Base-by-base conservation (phyloP, 2,888 invertebrate genomes). In the Nineta flava region DNA sequence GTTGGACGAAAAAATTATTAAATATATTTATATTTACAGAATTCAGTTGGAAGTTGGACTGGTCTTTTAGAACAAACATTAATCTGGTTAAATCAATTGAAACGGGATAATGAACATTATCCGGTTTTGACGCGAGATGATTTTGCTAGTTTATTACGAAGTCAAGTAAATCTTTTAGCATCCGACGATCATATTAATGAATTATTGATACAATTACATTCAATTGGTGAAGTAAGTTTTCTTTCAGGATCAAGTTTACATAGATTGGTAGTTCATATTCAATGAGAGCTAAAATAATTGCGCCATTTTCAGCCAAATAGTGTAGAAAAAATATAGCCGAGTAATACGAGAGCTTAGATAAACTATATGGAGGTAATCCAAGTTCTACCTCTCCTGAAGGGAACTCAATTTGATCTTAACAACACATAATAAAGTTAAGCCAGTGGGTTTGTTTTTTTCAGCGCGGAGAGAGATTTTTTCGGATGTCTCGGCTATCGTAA, bases 121-220 rank as follows among this genome's bases (percentile, higher is more conserved):
- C 81, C 81, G 0, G 78, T 81, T 10, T 64, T 81, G 55, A 68
- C 73, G 9, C 76, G 75, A 71, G 66, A 69, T 19, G 68, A 69
- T 49, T 81, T 81, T 62, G 67, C 73, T 15, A 72, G 75, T 41
- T 62, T 72, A 55, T 63, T 77, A 38, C 65, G 76, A 50, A 61
- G 63, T 38, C 73, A 78, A 56, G 74, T 81, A 21, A 82, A 82
- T 62, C 73, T 80, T 13, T 63, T 82, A 50, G 77, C 78, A 6
- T 75, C 76, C 15, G 77, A 79, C 56, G 74, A 75, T 19, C 79
- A 81, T 60, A 71, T 80, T 57, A 67, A 72, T 50, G 74, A 78
- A 58, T 62, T 81, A 26, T 68, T 80, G 35, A 72, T 74, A 54
- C 79, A 81, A 59, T 65, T 82, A 48, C 77, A 79, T 59, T 64